phyloP scores from a whole-genome alignment of 1,140 invertebrate genomes.

The Dermatophagoides farinae region DNA sequence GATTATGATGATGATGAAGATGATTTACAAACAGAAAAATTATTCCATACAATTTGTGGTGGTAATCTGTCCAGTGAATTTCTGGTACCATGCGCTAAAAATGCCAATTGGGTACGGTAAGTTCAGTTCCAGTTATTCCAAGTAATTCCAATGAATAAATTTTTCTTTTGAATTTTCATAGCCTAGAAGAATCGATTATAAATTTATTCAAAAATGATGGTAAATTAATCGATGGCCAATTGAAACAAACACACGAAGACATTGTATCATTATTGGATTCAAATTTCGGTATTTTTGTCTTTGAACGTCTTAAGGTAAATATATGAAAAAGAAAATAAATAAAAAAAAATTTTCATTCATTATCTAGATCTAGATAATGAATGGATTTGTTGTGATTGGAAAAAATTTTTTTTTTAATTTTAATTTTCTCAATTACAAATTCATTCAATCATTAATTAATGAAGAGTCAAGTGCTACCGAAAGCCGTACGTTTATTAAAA shows the following conservation, averaged over 20 bases:
- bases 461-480: neutral
- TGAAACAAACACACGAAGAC: slow-evolving; percentile 4
- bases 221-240: neutral
- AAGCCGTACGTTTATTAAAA: slow-evolving; percentile 6
- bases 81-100: neutral
- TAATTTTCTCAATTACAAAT: neutral
- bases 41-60: slow-evolving; percentile 3
- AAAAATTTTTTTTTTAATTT: neutral
- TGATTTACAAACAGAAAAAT: neutral
- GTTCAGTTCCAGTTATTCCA: too few species aligned
- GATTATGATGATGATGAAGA: neutral
- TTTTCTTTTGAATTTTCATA: neutral
- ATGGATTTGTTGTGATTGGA: neutral
- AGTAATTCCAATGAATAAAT: too few species aligned
- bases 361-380: neutral
- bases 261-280: slow-evolving; percentile 13
- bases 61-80: neutral
- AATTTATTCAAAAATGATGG: slow-evolving; percentile 2
- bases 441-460: neutral
- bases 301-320: slow-evolving; percentile 14
- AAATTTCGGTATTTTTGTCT: slow-evolving; percentile 15
- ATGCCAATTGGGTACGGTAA: neutral
- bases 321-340: neutral
- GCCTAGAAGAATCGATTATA: slow-evolving; percentile 5
- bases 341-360: neutral